Evolutionary conservation across 2,888 invertebrate species (phyloP).

Genomic region (Folsomia manolachei): DNA sequence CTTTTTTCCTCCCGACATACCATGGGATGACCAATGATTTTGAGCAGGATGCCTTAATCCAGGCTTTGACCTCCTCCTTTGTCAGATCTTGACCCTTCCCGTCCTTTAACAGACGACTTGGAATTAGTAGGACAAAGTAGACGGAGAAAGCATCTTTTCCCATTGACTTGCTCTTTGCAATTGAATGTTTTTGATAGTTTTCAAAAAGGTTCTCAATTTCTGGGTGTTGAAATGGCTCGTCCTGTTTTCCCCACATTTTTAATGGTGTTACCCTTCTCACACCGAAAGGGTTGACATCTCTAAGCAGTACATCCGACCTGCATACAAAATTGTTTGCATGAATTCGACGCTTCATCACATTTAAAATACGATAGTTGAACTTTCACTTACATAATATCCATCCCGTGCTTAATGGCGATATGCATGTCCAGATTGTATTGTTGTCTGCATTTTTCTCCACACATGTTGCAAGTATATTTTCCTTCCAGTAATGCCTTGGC

Average conservation of each 20-base stretch:
- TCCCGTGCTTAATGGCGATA: too few relatives aligned
- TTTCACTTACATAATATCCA: too few relatives aligned
- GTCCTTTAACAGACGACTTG: neutral
- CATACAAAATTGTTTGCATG: too few relatives aligned
- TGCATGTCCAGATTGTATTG: too few relatives aligned
- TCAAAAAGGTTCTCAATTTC: too few relatives aligned
- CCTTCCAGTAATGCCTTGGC: too few relatives aligned
- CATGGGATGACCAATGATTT: neutral
- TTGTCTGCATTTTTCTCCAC: too few relatives aligned
- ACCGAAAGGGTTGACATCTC: neutral
- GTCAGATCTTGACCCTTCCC: neutral
- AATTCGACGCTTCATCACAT: too few relatives aligned
- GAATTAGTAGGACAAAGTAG: neutral
- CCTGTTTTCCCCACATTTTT: neutral
- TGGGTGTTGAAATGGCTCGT: neutral
- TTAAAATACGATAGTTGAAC: too few relatives aligned
- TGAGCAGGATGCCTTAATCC: neutral
- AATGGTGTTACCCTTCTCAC: neutral
- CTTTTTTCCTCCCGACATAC: neutral
- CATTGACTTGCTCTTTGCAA: too few relatives aligned
- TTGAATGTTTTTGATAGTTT: neutral
- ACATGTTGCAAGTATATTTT: too few relatives aligned
- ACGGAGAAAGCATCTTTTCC: too few relatives aligned
- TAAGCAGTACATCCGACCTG: neutral
- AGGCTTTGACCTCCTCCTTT: neutral